Conservation (phyloP, 2,113 vertebrate species). For the Oryzias javanicus region DNA sequence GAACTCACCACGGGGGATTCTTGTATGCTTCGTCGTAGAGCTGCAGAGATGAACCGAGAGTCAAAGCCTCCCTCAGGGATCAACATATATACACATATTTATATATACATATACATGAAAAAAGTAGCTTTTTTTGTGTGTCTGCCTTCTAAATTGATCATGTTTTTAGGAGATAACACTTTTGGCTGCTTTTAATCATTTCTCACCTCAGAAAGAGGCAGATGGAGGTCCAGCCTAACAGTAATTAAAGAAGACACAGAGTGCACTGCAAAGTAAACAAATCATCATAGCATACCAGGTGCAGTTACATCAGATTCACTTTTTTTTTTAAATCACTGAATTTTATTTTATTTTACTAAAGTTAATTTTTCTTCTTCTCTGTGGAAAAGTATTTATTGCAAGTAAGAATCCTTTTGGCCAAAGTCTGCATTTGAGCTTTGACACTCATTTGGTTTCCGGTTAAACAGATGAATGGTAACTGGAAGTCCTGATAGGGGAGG, state of each 20-base stretch:
- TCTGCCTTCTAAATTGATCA: conserved; percentile 1
- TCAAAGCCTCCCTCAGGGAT: not conserved
- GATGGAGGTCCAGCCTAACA: conserved; percentile 53
- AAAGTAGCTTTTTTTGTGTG: not conserved
- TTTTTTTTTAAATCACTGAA: not conserved
- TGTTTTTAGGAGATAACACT: conserved; percentile 1
- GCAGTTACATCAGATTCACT: conserved; percentile 6
- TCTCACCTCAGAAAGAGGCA: conserved; percentile 48
- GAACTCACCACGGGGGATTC: conserved; percentile 8
- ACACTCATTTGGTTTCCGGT: conserved; percentile 20
- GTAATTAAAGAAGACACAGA: conserved; percentile 59
- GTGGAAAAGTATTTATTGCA: conserved; percentile 30
- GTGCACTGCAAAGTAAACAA: conserved; percentile 11
- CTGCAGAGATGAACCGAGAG: conserved; percentile 10
- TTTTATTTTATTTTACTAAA: conserved; percentile 14
- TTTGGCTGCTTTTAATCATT: conserved; percentile 13
- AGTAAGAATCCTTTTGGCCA: conserved; percentile 25
- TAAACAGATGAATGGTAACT: conserved; percentile 38
- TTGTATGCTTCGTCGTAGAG: not conserved
- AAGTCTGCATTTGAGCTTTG: conserved; percentile 22
- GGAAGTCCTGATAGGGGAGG: conserved; percentile 32
- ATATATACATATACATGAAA: conserved; percentile 8
- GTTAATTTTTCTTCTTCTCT: conserved; percentile 5
- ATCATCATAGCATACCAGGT: conserved; percentile 1
- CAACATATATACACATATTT: not conserved